Percentiles rank a stretch among this genome's conserved stretches.
These are phyloP conservation scores for Circaetus gallicus DNA, from an alignment of 2,113 vertebrate species.

Conservation along the genomic window DNA sequence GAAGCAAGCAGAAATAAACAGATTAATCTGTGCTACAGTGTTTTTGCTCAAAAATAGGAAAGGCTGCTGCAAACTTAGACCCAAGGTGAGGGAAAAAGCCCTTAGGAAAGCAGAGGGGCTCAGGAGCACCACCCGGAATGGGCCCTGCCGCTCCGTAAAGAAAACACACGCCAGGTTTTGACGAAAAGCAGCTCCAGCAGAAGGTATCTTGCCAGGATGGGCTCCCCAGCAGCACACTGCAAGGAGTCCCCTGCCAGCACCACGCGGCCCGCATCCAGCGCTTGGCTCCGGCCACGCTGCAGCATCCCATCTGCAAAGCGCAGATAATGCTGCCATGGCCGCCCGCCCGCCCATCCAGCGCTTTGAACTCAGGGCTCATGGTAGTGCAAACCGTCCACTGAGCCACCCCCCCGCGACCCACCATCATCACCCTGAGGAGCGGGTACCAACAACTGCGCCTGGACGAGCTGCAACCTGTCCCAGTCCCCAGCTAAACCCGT, in stretches of 20 bases:
- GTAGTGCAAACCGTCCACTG: background rate
- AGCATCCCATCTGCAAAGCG: background rate
- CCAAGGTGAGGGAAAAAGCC: background rate
- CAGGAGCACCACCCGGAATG: background rate
- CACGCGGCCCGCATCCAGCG: rapidly evolving
- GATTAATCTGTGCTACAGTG: background rate
- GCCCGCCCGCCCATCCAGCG: rapidly evolving
- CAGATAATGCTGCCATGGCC: background rate
- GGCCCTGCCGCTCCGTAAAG: background rate
- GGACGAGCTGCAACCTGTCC: background rate
- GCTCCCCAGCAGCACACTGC: background rate
- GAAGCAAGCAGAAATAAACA: background rate
- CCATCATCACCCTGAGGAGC: background rate
- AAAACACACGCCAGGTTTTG: background rate
- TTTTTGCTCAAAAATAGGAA: background rate
- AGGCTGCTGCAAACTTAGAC: background rate
- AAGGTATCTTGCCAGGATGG: background rate
- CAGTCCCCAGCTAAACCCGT: rapidly evolving
- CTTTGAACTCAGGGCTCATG: rapidly evolving
- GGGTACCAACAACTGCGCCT: background rate
- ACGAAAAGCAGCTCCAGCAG: background rate
- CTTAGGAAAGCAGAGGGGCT: background rate
- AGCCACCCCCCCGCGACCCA: background rate
- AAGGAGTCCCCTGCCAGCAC: background rate
- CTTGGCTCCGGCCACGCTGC: background rate